These are phyloP conservation scores for Empidonax alnorum DNA, from an alignment of 2,113 vertebrate species.

Conservation along the genomic window DNA sequence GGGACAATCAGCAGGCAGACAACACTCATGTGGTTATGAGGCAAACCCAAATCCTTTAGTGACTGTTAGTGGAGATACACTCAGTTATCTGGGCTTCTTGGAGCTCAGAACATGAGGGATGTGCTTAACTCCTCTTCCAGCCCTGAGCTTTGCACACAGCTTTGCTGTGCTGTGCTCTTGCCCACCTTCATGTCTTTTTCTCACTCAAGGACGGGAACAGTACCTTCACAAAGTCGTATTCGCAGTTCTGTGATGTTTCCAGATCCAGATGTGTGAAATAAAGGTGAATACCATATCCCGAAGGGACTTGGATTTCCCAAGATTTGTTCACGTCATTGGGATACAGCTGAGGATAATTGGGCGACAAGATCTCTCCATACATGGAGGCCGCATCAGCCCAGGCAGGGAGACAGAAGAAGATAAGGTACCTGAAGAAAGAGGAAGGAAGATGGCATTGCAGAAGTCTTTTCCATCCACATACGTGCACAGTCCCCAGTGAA, in stretches of 20 bases:
- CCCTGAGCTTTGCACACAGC: background rate
- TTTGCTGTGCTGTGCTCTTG: background rate
- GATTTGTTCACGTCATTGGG: slow-evolving; percentile 74
- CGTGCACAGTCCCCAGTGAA: background rate
- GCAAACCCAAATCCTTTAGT: background rate
- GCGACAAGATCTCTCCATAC: slow-evolving; percentile 89
- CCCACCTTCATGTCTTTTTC: background rate
- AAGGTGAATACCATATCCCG: slow-evolving; percentile 82
- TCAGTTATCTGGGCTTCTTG: background rate
- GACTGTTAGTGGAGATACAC: background rate
- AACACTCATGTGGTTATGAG: background rate
- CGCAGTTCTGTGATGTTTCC: slow-evolving; percentile 85
- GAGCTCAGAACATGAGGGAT: background rate
- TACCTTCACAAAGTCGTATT: slow-evolving; percentile 89
- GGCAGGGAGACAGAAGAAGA: slow-evolving; percentile 56
- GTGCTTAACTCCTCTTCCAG: background rate
- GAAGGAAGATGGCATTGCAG: background rate
- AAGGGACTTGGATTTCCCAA: slow-evolving; percentile 86
- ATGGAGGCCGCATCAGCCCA: slow-evolving; percentile 57
- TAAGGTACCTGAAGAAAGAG: slow-evolving; percentile 57
- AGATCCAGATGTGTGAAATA: slow-evolving; percentile 88
- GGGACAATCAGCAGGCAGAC: background rate
- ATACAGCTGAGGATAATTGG: slow-evolving; percentile 87
- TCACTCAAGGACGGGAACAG: background rate
- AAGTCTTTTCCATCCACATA: background rate